Percentiles rank a stretch among this genome's conserved stretches.
Evolutionary conservation across 1,140 invertebrate genomes (phyloP).

Genomic region (Drosophila elegans): DNA sequence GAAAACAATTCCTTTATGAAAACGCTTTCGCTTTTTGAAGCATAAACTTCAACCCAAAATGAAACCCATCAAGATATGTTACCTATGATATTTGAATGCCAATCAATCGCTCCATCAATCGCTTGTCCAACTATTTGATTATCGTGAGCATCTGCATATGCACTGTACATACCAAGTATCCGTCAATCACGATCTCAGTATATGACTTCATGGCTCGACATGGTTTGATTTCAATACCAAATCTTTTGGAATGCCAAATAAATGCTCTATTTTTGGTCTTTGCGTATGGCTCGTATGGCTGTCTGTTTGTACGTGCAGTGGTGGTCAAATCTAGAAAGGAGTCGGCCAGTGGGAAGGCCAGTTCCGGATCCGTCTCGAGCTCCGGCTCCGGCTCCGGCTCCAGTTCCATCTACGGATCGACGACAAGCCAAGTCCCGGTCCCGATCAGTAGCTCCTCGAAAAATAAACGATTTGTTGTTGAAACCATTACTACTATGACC

Average conservation of each 20-base stretch:
- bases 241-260: conserved; percentile 31
- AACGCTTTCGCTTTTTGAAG: too few relatives aligned
- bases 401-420: neutral
- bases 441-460: conserved; percentile 63
- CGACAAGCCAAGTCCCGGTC: neutral
- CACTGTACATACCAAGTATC: conserved; percentile 1
- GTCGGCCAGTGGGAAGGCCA: conserved; percentile 37
- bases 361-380: conserved; percentile 15
- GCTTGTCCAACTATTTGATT: conserved; percentile 4
- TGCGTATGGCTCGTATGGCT: neutral
- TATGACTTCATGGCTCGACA: neutral
- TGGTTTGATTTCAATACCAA: conserved; percentile 1
- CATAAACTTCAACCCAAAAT: too few relatives aligned
- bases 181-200: neutral
- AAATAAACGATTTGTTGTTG: conserved; percentile 88
- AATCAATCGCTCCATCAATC: conserved; percentile 14
- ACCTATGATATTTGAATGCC: neutral
- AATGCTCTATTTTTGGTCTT: conserved; percentile 61
- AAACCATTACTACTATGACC: conserved; percentile 88
- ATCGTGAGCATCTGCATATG: conserved; percentile 14
- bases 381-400: conserved; percentile 6
- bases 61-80: too few relatives aligned
- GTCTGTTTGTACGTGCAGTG: conserved; percentile 24
- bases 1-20: too few relatives aligned
- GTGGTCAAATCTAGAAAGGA: conserved; percentile 72